phyloP scores from a whole-genome alignment of 2,888 invertebrate genomes.

The Coremacera marginata region DNA sequence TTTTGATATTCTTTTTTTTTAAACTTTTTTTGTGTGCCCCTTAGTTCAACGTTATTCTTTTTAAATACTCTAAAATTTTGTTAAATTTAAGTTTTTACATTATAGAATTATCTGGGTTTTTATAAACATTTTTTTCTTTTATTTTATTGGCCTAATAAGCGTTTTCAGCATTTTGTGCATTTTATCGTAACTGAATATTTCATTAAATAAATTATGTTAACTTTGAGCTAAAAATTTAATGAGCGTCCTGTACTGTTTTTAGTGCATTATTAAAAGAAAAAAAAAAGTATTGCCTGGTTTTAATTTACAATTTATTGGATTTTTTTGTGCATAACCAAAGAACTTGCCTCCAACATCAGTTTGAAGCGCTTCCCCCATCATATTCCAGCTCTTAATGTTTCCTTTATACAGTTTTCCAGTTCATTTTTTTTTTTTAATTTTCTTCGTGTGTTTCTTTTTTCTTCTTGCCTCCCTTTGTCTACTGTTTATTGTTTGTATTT shows the following conservation, averaged over 20 bases:
- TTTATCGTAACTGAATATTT: constrained; percentile 28
- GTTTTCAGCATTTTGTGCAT: constrained; percentile 60
- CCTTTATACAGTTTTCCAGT: background rate
- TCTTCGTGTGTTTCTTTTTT: no score
- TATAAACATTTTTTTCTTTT: background rate
- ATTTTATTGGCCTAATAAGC: constrained; percentile 32
- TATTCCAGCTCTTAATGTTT: background rate
- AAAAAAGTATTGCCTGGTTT: no score
- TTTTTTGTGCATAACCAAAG: no score
- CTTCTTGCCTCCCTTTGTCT: background rate
- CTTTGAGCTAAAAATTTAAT: no score
- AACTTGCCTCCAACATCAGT: no score
- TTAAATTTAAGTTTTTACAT: constrained; percentile 18
- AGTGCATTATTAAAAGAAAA: no score
- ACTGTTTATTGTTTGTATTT: background rate
- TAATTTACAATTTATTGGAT: no score
- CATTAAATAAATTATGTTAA: no score
- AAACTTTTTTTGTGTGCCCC: constrained; percentile 34
- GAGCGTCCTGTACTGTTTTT: no score
- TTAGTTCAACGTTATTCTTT: constrained; percentile 29
- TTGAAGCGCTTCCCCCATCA: background rate
- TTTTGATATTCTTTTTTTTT: background rate
- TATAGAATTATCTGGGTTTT: constrained; percentile 27
- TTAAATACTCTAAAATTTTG: constrained; percentile 36
- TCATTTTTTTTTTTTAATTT: background rate